Percentiles rank a stretch among this genome's conserved stretches.
phyloP scores from a whole-genome alignment of 1,140 invertebrate species.

The Adoxophyes honmai region DNA sequence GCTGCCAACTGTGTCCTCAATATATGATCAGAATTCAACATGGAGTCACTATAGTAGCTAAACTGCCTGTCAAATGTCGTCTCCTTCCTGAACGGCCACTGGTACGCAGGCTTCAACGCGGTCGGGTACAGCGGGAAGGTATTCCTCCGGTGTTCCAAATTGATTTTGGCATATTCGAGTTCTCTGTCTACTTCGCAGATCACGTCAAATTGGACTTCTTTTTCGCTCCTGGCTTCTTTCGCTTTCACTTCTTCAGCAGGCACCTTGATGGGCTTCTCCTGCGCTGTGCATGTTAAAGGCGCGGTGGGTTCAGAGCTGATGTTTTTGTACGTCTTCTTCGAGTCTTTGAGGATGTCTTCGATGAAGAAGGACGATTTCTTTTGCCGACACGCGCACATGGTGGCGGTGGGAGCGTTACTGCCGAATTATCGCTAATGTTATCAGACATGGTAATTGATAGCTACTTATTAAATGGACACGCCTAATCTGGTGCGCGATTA shows the following conservation, averaged over 20 bases:
- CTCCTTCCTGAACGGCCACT: slow-evolving; percentile 50
- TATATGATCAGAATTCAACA: slow-evolving; percentile 53
- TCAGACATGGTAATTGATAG: slow-evolving; percentile 65
- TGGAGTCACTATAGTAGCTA: slow-evolving; percentile 54
- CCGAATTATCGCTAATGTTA: slow-evolving; percentile 58
- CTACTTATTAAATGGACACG: slow-evolving; percentile 64
- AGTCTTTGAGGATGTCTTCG: slow-evolving; percentile 55
- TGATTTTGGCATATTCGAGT: slow-evolving; percentile 41
- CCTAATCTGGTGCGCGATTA: slow-evolving; percentile 52
- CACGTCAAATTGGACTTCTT: slow-evolving; percentile 34
- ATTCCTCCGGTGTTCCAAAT: slow-evolving; percentile 52
- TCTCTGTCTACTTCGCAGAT: slow-evolving; percentile 41
- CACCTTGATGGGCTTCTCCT: background rate
- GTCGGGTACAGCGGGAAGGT: slow-evolving; percentile 57
- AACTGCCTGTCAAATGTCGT: slow-evolving; percentile 26
- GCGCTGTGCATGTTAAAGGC: slow-evolving; percentile 28
- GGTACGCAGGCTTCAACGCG: slow-evolving; percentile 45
- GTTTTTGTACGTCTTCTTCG: slow-evolving; percentile 38
- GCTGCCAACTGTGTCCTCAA: slow-evolving; percentile 50
- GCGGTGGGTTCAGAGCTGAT: slow-evolving; percentile 39
- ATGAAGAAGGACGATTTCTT: slow-evolving; percentile 67
- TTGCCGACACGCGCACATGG: slow-evolving; percentile 66
- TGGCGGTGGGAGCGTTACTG: slow-evolving; percentile 46
- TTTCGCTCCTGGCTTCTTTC: slow-evolving; percentile 12
- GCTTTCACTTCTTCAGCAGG: no score